These are phyloP conservation scores for Serripes groenlandicus DNA, from an alignment of 2,888 invertebrate species.

Conservation along the genomic window DNA sequence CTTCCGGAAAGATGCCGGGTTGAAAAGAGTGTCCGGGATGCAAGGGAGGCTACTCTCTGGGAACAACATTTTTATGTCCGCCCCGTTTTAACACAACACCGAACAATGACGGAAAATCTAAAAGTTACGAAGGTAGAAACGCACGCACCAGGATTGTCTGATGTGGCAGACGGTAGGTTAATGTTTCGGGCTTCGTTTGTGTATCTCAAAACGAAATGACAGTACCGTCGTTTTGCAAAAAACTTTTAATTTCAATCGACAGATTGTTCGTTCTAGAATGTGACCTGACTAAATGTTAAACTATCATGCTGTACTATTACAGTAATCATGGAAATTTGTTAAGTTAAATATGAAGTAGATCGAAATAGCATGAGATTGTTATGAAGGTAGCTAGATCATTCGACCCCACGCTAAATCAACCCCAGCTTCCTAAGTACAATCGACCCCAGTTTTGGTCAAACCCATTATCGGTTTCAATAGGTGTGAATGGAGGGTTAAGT, in stretches of 20 bases:
- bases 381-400: no score
- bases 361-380: no score
- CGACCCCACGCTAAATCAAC: no score
- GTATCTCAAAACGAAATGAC: neutral
- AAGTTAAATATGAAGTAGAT: no score
- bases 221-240: neutral
- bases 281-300: neutral
- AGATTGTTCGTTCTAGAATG: slow-evolving; percentile 1
- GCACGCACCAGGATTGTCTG: slow-evolving; percentile 70
- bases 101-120: slow-evolving; percentile 45
- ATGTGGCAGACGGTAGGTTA: slow-evolving; percentile 69
- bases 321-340: no score
- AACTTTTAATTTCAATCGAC: neutral
- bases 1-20: no score
- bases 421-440: no score
- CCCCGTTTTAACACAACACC: neutral
- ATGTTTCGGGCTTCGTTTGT: neutral
- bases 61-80: neutral
- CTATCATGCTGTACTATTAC: no score
- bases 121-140: slow-evolving; percentile 62
- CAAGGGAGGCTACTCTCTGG: neutral
- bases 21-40: no score
- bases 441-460: no score
- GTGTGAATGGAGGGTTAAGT: no score
- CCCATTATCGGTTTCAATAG: no score